A percentile compares a stretch with the other conserved stretches of the same genome.
Evolutionary conservation across 2,113 vertebrate species (phyloP).

Genomic region (Thryonomys swinderianus): DNA sequence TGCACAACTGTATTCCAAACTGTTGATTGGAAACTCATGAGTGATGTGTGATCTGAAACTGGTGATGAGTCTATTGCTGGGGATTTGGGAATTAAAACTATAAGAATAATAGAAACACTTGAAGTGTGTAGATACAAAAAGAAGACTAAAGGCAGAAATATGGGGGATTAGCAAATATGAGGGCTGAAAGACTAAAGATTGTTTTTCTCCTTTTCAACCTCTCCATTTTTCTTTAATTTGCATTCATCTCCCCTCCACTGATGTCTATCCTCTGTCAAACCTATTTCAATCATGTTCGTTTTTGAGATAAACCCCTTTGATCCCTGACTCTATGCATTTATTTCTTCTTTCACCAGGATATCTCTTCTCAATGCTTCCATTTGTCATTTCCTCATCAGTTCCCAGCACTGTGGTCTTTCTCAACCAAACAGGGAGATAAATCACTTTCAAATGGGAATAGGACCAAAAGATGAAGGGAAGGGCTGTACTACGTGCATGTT

Average conservation of each 20-base stretch:
- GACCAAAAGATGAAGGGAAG: not conserved
- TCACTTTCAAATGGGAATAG: not conserved
- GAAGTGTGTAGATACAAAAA: not conserved
- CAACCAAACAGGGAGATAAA: not conserved
- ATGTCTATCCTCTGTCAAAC: not conserved
- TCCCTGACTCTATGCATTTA: not conserved
- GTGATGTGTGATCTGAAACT: not conserved
- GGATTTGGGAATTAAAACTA: not conserved
- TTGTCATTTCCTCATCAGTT: not conserved
- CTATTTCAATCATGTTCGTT: not conserved
- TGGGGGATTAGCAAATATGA: not conserved
- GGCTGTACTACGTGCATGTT: not conserved
- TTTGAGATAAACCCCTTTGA: not conserved
- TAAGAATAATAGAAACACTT: not conserved
- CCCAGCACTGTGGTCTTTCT: not conserved
- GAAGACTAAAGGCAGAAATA: not conserved
- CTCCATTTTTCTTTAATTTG: not conserved
- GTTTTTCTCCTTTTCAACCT: not conserved
- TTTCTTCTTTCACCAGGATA: not conserved
- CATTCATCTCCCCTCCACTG: not conserved
- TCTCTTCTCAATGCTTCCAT: not conserved
- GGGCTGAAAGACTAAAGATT: not conserved
- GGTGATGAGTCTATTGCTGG: not conserved
- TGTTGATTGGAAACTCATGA: not conserved
- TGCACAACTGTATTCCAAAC: not conserved